Percentiles rank a stretch among this genome's conserved stretches.
Evolutionary conservation across 2,113 vertebrate genomes (phyloP).

Genomic region (Narcine bancroftii): DNA sequence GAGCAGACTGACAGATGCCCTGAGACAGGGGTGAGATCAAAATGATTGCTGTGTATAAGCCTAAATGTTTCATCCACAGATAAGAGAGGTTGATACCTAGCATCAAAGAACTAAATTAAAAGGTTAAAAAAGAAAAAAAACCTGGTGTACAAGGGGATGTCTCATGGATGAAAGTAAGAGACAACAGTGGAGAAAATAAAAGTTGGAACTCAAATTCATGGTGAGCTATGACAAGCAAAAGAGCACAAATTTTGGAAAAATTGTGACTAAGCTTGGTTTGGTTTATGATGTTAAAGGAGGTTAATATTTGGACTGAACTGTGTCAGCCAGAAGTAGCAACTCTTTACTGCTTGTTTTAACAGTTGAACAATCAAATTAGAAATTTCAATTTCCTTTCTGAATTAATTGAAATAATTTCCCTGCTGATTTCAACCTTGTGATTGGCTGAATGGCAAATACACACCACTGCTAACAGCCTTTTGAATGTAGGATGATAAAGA

Average conservation of each 20-base stretch:
- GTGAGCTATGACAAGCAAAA: background rate
- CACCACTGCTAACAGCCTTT: background rate
- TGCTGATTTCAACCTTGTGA: background rate
- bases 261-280: background rate
- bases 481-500: background rate
- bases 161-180: background rate
- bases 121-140: background rate
- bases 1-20: background rate
- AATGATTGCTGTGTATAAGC: background rate
- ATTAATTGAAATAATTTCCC: background rate
- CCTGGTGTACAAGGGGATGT: background rate
- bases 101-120: background rate
- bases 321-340: background rate
- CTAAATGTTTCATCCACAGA: no score
- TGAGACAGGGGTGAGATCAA: background rate
- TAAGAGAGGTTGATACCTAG: background rate
- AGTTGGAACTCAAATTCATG: background rate
- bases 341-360: background rate
- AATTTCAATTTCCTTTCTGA: background rate
- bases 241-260: background rate
- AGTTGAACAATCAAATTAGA: background rate
- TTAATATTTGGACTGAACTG: background rate
- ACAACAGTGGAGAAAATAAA: background rate
- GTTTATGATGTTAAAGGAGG: background rate
- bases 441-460: background rate